Conservation (phyloP, 2,113 vertebrate species). For the Melozone crissalis region DNA sequence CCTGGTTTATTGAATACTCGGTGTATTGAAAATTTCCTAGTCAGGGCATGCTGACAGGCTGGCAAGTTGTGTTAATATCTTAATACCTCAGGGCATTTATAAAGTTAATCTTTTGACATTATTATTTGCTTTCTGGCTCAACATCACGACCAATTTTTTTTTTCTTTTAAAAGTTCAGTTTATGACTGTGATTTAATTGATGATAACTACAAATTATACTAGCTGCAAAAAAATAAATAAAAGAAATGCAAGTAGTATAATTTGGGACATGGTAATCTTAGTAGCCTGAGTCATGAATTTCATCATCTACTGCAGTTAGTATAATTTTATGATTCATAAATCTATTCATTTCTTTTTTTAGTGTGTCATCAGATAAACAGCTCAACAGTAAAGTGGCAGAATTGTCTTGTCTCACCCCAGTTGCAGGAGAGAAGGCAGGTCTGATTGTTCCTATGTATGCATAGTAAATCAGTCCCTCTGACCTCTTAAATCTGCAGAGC, state of each 20-base stretch:
- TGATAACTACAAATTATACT: constrained; percentile 45
- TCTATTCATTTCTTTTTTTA: constrained; percentile 56
- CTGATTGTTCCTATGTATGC: neutral
- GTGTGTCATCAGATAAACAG: constrained; percentile 45
- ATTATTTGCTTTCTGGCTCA: constrained; percentile 56
- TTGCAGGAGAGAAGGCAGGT: neutral
- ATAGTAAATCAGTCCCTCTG: neutral
- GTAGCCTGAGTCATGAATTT: constrained; percentile 68
- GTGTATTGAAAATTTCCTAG: neutral
- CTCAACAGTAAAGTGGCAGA: neutral
- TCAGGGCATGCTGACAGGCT: neutral
- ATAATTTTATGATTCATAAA: constrained; percentile 67
- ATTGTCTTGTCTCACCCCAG: neutral
- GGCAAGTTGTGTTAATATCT: neutral
- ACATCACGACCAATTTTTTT: constrained; percentile 48
- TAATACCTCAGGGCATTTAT: neutral
- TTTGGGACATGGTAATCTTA: constrained; percentile 62
- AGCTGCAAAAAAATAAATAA: constrained; percentile 38
- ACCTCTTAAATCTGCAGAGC: neutral
- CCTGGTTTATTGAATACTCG: neutral
- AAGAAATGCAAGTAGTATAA: constrained; percentile 53
- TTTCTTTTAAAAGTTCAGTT: constrained; percentile 41
- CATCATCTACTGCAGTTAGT: constrained; percentile 48
- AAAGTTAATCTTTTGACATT: constrained; percentile 29
- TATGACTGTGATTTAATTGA: constrained; percentile 46